Conservation (phyloP, 2,113 vertebrate genomes). For the Aldabrachelys gigantea region DNA sequence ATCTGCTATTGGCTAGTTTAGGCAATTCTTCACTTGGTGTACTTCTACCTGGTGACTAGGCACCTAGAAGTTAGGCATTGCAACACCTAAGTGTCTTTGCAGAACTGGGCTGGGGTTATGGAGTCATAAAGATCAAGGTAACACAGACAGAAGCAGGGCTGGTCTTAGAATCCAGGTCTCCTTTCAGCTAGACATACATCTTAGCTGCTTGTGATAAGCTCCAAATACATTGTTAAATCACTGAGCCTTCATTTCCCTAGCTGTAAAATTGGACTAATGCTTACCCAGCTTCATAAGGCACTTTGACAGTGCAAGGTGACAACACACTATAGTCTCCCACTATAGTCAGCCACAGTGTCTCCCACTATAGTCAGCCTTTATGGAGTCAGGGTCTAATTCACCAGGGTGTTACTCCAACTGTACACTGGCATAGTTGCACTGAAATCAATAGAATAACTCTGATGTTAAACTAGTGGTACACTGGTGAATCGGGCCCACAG, state of each 20-base stretch:
- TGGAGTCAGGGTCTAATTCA: neutral
- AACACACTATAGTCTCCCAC: neutral
- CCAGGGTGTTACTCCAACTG: neutral
- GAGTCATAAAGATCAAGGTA: neutral
- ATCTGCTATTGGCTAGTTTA: neutral
- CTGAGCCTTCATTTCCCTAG: neutral
- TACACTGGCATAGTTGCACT: neutral
- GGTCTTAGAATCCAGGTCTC: neutral
- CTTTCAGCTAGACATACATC: neutral
- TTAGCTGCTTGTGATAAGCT: neutral
- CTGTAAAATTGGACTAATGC: neutral
- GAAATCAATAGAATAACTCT: neutral
- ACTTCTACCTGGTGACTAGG: neutral
- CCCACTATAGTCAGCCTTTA: neutral
- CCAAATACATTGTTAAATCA: neutral
- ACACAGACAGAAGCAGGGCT: neutral
- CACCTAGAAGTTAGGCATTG: neutral
- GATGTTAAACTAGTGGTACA: neutral
- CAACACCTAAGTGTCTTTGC: neutral
- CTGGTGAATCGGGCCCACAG: neutral
- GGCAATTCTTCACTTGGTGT: too few relatives aligned
- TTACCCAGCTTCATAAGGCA: neutral
- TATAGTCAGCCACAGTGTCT: neutral
- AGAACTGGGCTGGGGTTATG: neutral
- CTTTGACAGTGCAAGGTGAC: neutral